Conservation (phyloP, 2,797 vertebrate species). For the Macropodus opercularis region DNA sequence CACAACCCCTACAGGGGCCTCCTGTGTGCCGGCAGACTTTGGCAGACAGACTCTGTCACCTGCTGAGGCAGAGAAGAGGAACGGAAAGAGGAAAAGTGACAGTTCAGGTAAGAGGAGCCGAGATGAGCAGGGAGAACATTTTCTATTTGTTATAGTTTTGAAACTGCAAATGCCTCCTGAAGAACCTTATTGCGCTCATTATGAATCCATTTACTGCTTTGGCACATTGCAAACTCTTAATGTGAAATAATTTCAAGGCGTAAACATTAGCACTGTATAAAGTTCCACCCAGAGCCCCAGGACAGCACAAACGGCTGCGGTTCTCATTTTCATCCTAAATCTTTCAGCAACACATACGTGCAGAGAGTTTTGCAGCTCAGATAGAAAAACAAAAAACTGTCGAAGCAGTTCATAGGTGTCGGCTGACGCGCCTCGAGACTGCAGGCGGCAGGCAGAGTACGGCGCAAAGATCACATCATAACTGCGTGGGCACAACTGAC, state of each 20-base stretch:
- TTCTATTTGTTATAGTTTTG: neutral
- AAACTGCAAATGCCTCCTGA: neutral
- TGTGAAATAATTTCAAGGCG: neutral
- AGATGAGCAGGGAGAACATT: neutral
- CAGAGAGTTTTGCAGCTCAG: slow-evolving; percentile 51
- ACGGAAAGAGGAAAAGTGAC: slow-evolving; percentile 94
- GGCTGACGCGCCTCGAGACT: slow-evolving; percentile 63
- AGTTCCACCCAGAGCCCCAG: slow-evolving; percentile 21
- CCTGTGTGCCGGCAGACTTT: slow-evolving; percentile 92
- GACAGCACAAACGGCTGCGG: slow-evolving; percentile 53
- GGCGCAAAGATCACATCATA: slow-evolving; percentile 57
- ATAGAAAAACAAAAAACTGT: slow-evolving; percentile 60
- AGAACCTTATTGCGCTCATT: neutral
- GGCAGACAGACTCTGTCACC: slow-evolving; percentile 94
- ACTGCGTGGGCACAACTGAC: slow-evolving; percentile 60
- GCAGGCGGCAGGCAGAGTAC: slow-evolving; percentile 43
- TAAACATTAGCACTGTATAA: slow-evolving; percentile 26
- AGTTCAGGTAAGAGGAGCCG: slow-evolving; percentile 90
- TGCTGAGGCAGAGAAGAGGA: slow-evolving; percentile 93
- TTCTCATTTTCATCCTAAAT: slow-evolving; percentile 41
- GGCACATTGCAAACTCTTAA: neutral
- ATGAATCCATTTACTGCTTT: neutral
- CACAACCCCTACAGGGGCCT: slow-evolving; percentile 88
- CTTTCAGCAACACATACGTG: slow-evolving; percentile 43
- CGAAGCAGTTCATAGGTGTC: slow-evolving; percentile 70